Base-by-base conservation (phyloP, 2,888 invertebrate genomes). In the Pachydiplax longipennis region DNA sequence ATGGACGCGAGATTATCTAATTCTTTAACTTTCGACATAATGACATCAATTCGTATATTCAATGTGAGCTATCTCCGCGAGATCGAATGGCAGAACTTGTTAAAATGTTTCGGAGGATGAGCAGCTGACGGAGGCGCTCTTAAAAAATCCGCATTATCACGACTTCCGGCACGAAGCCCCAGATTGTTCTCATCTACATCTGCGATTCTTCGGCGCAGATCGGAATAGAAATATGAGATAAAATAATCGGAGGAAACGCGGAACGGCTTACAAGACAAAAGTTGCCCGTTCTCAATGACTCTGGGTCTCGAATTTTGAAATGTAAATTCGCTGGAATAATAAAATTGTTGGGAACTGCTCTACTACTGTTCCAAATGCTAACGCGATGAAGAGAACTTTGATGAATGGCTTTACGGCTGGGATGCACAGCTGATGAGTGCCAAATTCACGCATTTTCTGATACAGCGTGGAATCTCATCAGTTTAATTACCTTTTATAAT, bases 41-140 rank as follows among this genome's bases (percentile, higher is more conserved):
- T 83, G 82, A 83, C 82, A 83, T 53, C 31, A 83, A 83, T 83
- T 53, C 82, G 82, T 53, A 83, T 83, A 53, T 53, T 83, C 82
- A 83, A 31, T 53, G 82, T 18, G 53, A 53, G 82, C 31, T 83
- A 83, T 83, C 82, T 48, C 53, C 4, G 6, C 22, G 4, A 31
- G 35, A 83, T 83, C 48, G 53, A 83, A 83, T 44, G 31, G 25
- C 53, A 48, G 82, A 53, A 83, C 53, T 83, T 83, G 82, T 83
- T 83, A 83, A 83, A 83, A 35, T 53, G 82, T 83, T 53, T 83
- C 82, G 82, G 53, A 53, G 53, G 35, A 35, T 83, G 35, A 83
- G 82, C 82, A 83, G 25, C 18, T 48, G n/a, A 81, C 48, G 48
- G 25, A 53, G 53, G 53, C 82, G 82, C 53, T 25, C 87, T 22